Evolutionary conservation across 2,797 vertebrate genomes (phyloP).

Genomic region (Gambelia wislizenii): DNA sequence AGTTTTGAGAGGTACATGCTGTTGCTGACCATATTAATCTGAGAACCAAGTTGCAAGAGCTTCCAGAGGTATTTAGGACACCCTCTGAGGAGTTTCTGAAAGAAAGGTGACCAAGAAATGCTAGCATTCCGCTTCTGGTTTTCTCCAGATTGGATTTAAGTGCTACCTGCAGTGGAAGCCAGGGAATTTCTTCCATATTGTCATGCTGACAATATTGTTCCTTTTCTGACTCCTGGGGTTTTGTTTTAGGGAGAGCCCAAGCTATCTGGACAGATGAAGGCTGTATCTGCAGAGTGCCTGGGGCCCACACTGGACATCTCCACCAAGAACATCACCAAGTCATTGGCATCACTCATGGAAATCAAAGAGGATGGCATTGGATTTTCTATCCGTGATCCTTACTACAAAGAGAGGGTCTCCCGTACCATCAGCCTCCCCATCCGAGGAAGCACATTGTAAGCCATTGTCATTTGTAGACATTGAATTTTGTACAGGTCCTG

Average conservation of each 20-base stretch:
- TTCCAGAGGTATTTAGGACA: neutral
- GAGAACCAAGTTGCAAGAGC: rapidly evolving
- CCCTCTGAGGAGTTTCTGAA: neutral
- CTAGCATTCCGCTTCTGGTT: neutral
- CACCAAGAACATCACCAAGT: constrained; percentile 94
- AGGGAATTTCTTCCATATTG: neutral
- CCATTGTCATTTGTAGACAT: neutral
- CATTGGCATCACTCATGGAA: constrained; percentile 94
- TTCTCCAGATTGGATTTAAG: neutral
- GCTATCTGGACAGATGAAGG: constrained; percentile 94
- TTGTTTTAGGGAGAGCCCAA: constrained; percentile 89
- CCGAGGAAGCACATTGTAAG: constrained; percentile 97
- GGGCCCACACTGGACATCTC: constrained; percentile 88
- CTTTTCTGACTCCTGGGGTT: constrained; percentile 12
- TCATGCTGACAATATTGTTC: neutral
- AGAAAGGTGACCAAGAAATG: neutral
- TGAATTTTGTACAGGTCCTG: neutral
- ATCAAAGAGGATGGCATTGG: constrained; percentile 91
- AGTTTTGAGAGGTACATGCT: neutral
- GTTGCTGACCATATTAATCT: neutral
- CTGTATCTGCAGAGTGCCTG: constrained; percentile 93
- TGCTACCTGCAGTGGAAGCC: rapidly evolving
- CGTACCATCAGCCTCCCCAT: constrained; percentile 93
- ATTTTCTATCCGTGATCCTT: constrained; percentile 84
- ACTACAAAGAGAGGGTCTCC: constrained; percentile 87